Evolutionary conservation across 2,113 vertebrate genomes (phyloP).

Genomic region (Hiodon tergisus): DNA sequence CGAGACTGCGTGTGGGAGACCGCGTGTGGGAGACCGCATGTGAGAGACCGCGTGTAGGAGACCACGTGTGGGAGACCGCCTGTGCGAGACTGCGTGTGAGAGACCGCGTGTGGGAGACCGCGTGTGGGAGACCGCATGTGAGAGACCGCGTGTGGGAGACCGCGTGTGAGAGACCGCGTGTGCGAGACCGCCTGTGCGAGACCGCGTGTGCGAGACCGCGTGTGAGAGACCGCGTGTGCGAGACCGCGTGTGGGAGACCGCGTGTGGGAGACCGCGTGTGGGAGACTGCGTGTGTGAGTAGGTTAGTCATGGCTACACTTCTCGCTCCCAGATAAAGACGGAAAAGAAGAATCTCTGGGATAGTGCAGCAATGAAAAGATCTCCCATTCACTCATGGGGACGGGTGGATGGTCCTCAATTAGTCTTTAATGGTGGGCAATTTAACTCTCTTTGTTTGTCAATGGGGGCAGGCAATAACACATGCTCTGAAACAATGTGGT

Average conservation of each 20-base stretch:
- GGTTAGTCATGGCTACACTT: not conserved
- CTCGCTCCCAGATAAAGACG: constrained; percentile 3
- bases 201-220: not conserved
- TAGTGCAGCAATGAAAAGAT: constrained; percentile 14
- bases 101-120: too few species aligned
- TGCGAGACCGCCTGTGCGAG: not conserved
- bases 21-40: too few species aligned
- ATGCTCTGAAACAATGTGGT: constrained; percentile 13
- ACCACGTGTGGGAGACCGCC: too few species aligned
- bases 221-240: too few species aligned
- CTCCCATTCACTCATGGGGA: constrained; percentile 13
- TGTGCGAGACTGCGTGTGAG: too few species aligned
- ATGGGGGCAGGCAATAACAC: constrained; percentile 12
- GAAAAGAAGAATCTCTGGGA: constrained; percentile 14
- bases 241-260: too few species aligned
- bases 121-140: too few species aligned
- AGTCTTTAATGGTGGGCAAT: constrained; percentile 26
- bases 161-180: too few species aligned
- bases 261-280: not conserved
- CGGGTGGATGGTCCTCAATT: constrained; percentile 20
- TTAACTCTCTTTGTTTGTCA: constrained; percentile 19
- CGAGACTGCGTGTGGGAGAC: too few species aligned
- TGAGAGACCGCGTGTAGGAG: too few species aligned
- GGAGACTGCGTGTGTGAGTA: not conserved
- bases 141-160: too few species aligned